phyloP scores from a whole-genome alignment of 1,140 invertebrate genomes.

The Rhopalosiphum maidis region DNA sequence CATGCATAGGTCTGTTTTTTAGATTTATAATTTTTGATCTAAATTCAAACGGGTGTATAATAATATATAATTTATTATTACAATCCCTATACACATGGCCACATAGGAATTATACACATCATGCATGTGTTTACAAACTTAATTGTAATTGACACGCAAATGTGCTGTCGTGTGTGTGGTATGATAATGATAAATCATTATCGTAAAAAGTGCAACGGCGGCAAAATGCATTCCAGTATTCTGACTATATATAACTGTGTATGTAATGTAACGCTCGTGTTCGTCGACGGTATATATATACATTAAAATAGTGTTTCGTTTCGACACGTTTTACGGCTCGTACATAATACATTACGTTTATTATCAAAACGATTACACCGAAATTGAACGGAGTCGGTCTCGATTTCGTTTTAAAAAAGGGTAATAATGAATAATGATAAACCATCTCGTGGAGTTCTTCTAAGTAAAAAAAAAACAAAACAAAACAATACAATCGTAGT shows the following conservation, averaged over 20 bases:
- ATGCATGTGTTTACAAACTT: neutral
- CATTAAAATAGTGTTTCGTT: neutral
- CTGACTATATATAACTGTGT: neutral
- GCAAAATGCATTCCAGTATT: neutral
- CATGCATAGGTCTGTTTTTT: no score
- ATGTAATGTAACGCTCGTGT: neutral
- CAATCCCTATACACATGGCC: neutral
- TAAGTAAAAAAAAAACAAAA: neutral
- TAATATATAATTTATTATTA: neutral
- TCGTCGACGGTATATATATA: neutral
- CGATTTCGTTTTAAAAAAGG: slow-evolving; percentile 17
- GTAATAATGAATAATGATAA: neutral
- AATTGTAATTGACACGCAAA: neutral
- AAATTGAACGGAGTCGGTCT: neutral
- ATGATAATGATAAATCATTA: neutral
- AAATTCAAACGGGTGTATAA: neutral
- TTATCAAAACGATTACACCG: slow-evolving; percentile 12
- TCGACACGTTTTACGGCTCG: neutral
- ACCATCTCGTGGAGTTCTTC: neutral
- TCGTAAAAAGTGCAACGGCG: neutral
- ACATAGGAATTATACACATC: neutral
- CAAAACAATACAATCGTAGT: neutral
- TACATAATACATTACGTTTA: slow-evolving; percentile 6
- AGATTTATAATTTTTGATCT: no score
- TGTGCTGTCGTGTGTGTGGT: neutral